These are phyloP conservation scores for Sphaerodactylus townsendi DNA, from an alignment of 2,113 vertebrate genomes.

Conservation along the genomic window DNA sequence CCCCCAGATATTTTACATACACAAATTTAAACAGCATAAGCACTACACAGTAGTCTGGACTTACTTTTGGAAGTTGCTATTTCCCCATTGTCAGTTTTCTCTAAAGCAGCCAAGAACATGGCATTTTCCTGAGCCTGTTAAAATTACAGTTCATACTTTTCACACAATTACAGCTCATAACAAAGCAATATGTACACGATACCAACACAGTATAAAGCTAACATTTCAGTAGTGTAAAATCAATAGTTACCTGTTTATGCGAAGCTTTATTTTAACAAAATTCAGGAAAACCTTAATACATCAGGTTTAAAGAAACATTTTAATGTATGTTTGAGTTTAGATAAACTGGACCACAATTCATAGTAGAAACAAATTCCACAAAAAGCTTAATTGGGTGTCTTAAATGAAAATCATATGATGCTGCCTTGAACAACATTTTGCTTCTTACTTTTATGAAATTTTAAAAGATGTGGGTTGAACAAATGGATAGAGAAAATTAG, in stretches of 20 bases:
- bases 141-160: conserved; percentile 42
- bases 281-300: not conserved
- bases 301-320: not conserved
- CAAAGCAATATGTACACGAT: not conserved
- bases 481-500: not conserved
- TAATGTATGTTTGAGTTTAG: not conserved
- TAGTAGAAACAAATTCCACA: not conserved
- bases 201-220: not conserved
- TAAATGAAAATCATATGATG: not conserved
- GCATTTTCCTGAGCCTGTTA: conserved; percentile 78
- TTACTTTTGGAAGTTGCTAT: conserved; percentile 75
- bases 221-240: conserved; percentile 17
- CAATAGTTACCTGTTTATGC: not conserved
- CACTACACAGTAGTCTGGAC: conserved; percentile 35
- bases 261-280: not conserved
- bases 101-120: conserved; percentile 80
- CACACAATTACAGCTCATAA: conserved; percentile 26
- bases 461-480: not conserved
- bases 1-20: not conserved
- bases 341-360: too few relatives aligned
- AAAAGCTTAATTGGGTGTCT: too few relatives aligned
- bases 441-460: not conserved
- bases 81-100: conserved; percentile 72
- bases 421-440: not conserved
- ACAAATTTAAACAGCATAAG: not conserved